phyloP scores from a whole-genome alignment of 2,113 vertebrate genomes.

The Gulo gulo region DNA sequence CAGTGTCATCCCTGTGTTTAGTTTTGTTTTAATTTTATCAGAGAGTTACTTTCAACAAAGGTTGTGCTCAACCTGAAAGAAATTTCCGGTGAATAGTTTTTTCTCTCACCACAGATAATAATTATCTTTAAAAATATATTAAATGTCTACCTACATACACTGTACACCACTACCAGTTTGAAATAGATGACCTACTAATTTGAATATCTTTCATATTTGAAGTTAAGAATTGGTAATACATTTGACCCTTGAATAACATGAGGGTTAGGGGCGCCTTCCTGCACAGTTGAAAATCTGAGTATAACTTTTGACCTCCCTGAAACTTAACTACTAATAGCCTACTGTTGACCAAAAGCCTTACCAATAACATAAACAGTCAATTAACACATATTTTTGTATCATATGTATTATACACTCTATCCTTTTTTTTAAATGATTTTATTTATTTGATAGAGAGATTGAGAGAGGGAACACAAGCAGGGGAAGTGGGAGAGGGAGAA shows the following conservation, averaged over 20 bases:
- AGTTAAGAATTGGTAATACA: background rate
- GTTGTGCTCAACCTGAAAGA: background rate
- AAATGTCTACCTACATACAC: background rate
- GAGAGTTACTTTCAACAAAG: background rate
- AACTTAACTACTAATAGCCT: background rate
- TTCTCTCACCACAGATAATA: background rate
- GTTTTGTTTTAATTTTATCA: conserved; percentile 34
- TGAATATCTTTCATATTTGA: conserved; percentile 17
- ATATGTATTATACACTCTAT: background rate
- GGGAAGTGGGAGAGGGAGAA: no score
- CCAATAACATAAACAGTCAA: background rate
- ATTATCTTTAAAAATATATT: background rate
- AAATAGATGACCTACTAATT: background rate
- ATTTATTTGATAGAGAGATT: no score
- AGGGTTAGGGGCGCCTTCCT: background rate
- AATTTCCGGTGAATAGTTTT: background rate
- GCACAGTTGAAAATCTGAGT: background rate
- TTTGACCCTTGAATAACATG: background rate
- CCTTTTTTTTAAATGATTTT: background rate
- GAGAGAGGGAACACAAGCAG: no score
- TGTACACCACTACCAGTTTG: background rate
- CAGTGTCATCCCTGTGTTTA: background rate
- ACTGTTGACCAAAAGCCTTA: background rate
- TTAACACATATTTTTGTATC: background rate
- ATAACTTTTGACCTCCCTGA: background rate